Evolutionary conservation across 2,113 vertebrate species (phyloP).

Genomic region (Erythrolamprus reginae): DNA sequence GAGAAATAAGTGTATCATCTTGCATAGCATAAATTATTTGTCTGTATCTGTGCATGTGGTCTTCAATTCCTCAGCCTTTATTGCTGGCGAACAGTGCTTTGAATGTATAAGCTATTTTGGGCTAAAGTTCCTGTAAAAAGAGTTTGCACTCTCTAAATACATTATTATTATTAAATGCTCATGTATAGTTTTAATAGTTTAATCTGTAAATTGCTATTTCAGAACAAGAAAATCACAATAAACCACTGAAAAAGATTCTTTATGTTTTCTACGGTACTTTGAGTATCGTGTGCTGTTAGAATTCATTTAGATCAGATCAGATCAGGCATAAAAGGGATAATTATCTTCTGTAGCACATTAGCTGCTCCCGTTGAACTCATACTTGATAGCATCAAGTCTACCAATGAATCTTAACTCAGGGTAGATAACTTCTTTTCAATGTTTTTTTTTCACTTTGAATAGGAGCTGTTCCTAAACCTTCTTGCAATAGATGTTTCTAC

Average conservation of each 20-base stretch:
- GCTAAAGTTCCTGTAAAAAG: neutral
- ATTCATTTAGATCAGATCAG: neutral
- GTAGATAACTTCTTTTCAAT: neutral
- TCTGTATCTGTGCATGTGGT: neutral
- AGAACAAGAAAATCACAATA: neutral
- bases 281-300: neutral
- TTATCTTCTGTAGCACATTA: neutral
- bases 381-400: neutral
- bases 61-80: neutral
- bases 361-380: neutral
- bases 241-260: neutral
- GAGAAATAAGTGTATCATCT: neutral
- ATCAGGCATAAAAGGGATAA: neutral
- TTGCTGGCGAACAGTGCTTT: neutral
- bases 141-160: neutral
- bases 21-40: neutral
- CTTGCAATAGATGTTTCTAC: neutral
- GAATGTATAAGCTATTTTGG: neutral
- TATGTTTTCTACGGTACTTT: neutral
- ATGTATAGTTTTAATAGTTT: neutral
- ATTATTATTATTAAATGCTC: neutral
- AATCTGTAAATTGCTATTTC: neutral
- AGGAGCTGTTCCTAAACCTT: neutral
- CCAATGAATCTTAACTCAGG: neutral
- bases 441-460: neutral